phyloP scores from a whole-genome alignment of 1,140 invertebrate genomes.

The Drosophila kepulauana region DNA sequence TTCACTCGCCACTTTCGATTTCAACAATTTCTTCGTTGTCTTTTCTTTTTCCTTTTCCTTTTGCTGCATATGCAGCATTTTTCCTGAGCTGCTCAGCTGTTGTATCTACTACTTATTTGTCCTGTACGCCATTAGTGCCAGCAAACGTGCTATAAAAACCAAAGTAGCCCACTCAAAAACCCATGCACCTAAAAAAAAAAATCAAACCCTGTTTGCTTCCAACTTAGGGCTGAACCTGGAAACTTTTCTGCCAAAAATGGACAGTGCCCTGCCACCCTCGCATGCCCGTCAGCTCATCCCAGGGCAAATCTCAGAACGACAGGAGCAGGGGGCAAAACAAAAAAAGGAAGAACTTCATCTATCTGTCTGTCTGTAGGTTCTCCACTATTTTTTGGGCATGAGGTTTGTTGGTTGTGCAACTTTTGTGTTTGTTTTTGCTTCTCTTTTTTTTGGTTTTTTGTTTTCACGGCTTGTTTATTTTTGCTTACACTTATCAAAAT shows the following conservation, averaged over 20 bases:
- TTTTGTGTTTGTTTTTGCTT: slow-evolving; percentile 35
- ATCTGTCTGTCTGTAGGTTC: slow-evolving; percentile 4
- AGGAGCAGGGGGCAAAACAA: neutral
- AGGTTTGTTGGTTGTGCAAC: slow-evolving; percentile 58
- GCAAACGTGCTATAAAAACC: slow-evolving; percentile 55
- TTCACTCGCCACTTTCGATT: slow-evolving; percentile 36
- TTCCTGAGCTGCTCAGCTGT: slow-evolving; percentile 9
- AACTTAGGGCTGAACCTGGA: slow-evolving; percentile 14
- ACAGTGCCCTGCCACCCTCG: slow-evolving; percentile 35
- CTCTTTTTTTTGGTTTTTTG: slow-evolving; percentile 34
- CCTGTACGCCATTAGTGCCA: slow-evolving; percentile 14
- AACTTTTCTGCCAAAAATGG: slow-evolving; percentile 56
- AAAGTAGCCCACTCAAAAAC: slow-evolving; percentile 76
- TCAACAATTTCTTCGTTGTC: slow-evolving; percentile 3
- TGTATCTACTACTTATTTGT: slow-evolving; percentile 12
- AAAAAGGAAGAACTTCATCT: slow-evolving; percentile 24
- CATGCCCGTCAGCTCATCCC: neutral
- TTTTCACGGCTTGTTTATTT: slow-evolving; percentile 78
- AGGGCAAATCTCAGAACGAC: slow-evolving; percentile 1
- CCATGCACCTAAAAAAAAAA: slow-evolving; percentile 47
- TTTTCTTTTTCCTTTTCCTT: slow-evolving; percentile 1
- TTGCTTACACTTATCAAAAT: slow-evolving; percentile 82
- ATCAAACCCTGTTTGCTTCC: slow-evolving; percentile 32
- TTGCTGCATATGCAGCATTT: slow-evolving; percentile 2
- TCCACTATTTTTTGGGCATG: slow-evolving; percentile 40